Conservation (phyloP, 2,797 vertebrate genomes). For the Acanthiza pusilla region DNA sequence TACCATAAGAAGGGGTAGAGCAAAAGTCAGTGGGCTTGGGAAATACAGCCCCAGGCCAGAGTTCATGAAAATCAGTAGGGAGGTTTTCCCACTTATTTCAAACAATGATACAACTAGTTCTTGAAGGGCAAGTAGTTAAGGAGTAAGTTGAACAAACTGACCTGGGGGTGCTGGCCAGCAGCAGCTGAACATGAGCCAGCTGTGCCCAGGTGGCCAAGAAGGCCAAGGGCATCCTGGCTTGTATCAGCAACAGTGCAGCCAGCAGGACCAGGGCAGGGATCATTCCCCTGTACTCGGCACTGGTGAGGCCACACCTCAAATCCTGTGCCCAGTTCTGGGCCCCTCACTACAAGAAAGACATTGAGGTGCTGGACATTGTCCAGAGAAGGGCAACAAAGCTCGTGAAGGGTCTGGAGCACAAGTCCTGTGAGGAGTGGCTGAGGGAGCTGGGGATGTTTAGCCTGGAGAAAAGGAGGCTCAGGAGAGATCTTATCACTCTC, state of each 20-base stretch:
- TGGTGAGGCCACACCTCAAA: neutral
- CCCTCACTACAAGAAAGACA: neutral
- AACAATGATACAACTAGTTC: neutral
- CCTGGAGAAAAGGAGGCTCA: neutral
- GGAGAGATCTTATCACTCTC: neutral
- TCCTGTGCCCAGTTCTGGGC: neutral
- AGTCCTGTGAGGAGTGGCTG: neutral
- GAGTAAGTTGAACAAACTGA: neutral
- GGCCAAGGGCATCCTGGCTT: neutral
- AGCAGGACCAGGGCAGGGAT: neutral
- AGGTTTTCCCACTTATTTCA: neutral
- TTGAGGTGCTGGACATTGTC: neutral
- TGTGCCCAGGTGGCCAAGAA: neutral
- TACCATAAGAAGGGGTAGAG: neutral
- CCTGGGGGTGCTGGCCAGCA: neutral
- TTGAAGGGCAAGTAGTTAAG: neutral
- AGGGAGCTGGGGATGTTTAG: neutral
- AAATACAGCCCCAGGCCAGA: neutral
- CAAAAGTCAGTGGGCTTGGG: neutral
- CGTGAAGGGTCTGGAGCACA: neutral
- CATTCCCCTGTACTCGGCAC: rapidly evolving
- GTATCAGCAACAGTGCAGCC: neutral
- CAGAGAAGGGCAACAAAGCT: neutral
- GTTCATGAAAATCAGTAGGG: neutral
- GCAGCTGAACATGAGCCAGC: neutral